Conservation (phyloP, 1,140 invertebrate genomes). For the Dreissena rostriformis region DNA sequence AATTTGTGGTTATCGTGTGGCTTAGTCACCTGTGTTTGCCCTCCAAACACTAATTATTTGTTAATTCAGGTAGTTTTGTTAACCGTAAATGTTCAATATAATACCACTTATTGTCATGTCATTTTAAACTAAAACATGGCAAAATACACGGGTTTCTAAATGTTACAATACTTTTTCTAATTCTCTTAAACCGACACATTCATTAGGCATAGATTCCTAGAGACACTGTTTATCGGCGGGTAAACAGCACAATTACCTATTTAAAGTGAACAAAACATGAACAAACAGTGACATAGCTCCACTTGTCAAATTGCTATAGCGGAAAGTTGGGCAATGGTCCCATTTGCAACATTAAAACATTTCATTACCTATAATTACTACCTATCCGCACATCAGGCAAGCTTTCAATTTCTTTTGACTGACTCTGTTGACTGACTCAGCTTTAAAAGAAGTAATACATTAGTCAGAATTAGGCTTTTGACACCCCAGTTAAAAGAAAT, state of each 20-base stretch:
- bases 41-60: neutral
- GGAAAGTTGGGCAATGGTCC: no score
- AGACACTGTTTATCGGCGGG: no score
- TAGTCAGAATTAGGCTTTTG: no score
- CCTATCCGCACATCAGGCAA: neutral
- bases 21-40: neutral
- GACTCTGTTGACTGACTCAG: neutral
- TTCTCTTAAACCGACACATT: no score
- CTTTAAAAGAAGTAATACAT: no score
- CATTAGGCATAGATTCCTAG: no score
- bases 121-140: neutral
- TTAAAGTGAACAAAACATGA: slow-evolving; percentile 10
- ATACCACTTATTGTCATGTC: neutral
- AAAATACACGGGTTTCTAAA: no score
- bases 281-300: neutral
- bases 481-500: no score
- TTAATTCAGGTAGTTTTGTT: neutral
- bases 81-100: neutral
- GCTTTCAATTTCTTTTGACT: neutral
- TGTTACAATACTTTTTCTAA: no score
- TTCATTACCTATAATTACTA: slow-evolving; percentile 4
- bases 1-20: neutral
- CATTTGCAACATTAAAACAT: neutral
- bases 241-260: neutral
- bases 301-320: no score